Evolutionary conservation across 1,140 invertebrate species (phyloP).

Genomic region (Pinna nobilis): DNA sequence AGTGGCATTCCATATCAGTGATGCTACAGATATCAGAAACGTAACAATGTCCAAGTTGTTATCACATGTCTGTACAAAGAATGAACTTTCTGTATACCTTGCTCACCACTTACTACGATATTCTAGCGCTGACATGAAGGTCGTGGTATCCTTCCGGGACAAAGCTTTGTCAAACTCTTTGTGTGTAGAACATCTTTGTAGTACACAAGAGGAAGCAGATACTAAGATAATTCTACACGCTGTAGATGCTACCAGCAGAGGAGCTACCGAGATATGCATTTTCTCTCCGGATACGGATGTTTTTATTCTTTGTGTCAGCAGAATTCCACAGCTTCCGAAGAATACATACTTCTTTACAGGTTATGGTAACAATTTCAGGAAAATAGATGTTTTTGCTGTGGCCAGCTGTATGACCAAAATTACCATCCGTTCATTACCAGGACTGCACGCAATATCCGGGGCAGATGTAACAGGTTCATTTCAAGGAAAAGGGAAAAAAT

Average conservation of each 20-base stretch:
- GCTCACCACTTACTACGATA: not conserved
- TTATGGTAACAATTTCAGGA: not conserved
- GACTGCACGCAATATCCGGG: not conserved
- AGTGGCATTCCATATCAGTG: constrained; percentile 32
- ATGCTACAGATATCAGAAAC: constrained; percentile 25
- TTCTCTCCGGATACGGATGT: constrained; percentile 24
- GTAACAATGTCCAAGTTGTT: constrained; percentile 14
- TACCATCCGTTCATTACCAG: not conserved
- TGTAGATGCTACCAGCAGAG: constrained; percentile 24
- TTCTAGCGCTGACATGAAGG: not conserved
- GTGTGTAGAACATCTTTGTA: not conserved
- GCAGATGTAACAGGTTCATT: constrained; percentile 2
- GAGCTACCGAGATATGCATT: constrained; percentile 8
- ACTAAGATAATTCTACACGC: constrained; percentile 35
- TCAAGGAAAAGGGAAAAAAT: constrained; percentile 1
- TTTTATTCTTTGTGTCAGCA: constrained; percentile 14
- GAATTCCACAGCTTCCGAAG: constrained; percentile 7
- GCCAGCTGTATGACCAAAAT: not conserved
- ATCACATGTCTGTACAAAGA: constrained; percentile 20
- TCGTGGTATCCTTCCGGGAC: constrained; percentile 10
- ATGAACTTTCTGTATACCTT: constrained; percentile 22
- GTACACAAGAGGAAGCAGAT: constrained; percentile 28
- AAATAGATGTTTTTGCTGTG: not conserved
- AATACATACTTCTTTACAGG: constrained; percentile 18
- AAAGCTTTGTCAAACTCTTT: not conserved